phyloP scores from a whole-genome alignment of 37 sponge, comb jelly and placozoan species.

The Aplysina aerophoba region DNA sequence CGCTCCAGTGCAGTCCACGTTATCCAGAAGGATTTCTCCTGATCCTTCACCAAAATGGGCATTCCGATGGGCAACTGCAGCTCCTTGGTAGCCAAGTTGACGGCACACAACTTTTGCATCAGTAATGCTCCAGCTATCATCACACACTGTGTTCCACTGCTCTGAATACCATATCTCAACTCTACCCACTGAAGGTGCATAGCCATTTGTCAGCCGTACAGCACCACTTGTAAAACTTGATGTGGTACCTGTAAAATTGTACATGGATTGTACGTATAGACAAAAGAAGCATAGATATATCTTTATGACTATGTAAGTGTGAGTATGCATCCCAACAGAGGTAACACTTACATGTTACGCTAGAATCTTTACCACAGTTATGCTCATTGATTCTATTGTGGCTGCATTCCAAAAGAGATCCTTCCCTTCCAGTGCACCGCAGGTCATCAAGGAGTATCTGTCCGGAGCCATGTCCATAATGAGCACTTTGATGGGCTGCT shows the following conservation, averaged over 20 bases:
- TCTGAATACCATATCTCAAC: background rate
- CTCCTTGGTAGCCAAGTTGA: slow-evolving; percentile 1
- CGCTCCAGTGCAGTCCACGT: background rate
- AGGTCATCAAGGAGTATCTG: slow-evolving; percentile 1
- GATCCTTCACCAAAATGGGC: background rate
- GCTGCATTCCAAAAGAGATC: background rate
- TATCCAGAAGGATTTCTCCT: background rate
- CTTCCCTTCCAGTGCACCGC: background rate
- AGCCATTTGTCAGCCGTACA: no score
- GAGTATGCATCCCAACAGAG: no score
- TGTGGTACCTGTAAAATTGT: no score
- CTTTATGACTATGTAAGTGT: no score
- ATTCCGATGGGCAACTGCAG: background rate
- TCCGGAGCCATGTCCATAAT: slow-evolving; percentile 7
- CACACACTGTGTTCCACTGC: slow-evolving; percentile 31
- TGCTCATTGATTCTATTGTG: background rate
- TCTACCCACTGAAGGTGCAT: background rate
- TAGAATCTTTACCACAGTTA: no score
- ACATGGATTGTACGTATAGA: no score
- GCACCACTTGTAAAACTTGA: no score
- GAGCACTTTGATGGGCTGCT: background rate
- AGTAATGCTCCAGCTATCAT: slow-evolving; percentile 8
- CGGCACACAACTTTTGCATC: slow-evolving; percentile 35
- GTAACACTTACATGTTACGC: no score
- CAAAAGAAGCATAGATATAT: no score